A percentile compares a stretch with the other conserved stretches of the same genome.
phyloP scores from a whole-genome alignment of 2,888 invertebrate species.

The Gerris lacustris region DNA sequence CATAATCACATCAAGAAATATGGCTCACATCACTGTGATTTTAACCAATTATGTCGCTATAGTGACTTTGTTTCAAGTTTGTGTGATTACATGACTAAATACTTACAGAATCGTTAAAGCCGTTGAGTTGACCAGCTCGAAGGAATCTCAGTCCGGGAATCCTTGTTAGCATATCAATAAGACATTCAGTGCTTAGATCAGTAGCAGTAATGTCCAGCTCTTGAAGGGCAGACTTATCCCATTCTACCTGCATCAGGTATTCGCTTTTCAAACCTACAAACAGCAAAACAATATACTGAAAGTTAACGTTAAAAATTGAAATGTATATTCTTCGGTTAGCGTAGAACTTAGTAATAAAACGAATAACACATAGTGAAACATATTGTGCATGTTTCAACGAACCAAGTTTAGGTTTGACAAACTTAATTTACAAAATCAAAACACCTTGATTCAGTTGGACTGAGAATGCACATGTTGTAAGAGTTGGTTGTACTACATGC shows the following conservation, averaged over 20 bases:
- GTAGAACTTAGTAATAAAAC: background rate
- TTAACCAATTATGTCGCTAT: too few relatives aligned
- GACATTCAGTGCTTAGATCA: constrained; percentile 83
- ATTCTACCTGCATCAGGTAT: constrained; percentile 88
- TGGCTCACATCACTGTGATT: too few relatives aligned
- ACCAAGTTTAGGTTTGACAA: too few relatives aligned
- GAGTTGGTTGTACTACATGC: too few relatives aligned
- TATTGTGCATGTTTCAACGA: too few relatives aligned
- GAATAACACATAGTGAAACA: background rate
- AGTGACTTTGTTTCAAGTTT: too few relatives aligned
- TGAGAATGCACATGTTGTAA: too few relatives aligned
- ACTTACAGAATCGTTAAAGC: constrained; percentile 78
- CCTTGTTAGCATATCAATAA: constrained; percentile 81
- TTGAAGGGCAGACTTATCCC: constrained; percentile 89
- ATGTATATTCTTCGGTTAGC: background rate
- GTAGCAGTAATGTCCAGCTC: constrained; percentile 96
- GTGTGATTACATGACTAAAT: too few relatives aligned
- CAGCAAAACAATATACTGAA: background rate
- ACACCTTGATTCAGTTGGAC: too few relatives aligned
- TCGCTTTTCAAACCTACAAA: constrained; percentile 40
- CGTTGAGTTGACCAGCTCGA: constrained; percentile 92
- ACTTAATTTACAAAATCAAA: too few relatives aligned
- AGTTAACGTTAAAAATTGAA: background rate
- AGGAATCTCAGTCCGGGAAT: constrained; percentile 77
- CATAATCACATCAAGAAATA: too few relatives aligned